phyloP scores from a whole-genome alignment of 2,797 vertebrate species.

The Tenualosa ilisha region DNA sequence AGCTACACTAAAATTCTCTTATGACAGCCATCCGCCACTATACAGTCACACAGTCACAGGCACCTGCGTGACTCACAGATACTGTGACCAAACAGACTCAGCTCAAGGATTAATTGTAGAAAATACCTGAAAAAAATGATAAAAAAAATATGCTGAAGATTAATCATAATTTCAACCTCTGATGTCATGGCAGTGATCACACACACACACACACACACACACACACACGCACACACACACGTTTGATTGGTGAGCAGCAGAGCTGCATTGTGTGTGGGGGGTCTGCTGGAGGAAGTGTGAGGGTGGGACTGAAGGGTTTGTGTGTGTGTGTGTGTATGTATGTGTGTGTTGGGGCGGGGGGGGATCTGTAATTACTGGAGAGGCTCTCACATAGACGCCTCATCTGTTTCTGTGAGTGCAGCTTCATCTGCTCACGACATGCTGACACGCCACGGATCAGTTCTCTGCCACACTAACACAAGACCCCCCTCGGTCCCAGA shows the following conservation, averaged over 20 bases:
- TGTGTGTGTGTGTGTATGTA: not conserved
- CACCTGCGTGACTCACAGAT: too few relatives aligned
- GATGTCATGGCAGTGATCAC: not conserved
- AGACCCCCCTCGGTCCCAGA: not conserved
- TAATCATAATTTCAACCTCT: too few relatives aligned
- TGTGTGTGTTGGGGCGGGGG: too few relatives aligned
- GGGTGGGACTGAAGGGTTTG: not conserved
- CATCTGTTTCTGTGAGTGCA: constrained; percentile 5
- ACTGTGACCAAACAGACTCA: too few relatives aligned
- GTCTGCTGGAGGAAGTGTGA: not conserved
- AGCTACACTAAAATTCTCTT: too few relatives aligned
- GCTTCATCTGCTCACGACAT: not conserved
- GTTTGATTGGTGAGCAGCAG: not conserved
- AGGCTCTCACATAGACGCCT: not conserved
- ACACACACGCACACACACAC: not conserved
- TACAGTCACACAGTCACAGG: too few relatives aligned
- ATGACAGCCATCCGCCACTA: too few relatives aligned
- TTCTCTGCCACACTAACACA: not conserved
- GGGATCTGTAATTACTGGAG: not conserved
- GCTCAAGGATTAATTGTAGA: too few relatives aligned
- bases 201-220: not conserved
- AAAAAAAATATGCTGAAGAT: too few relatives aligned
- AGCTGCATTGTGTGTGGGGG: not conserved
- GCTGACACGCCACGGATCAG: not conserved
- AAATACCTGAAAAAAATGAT: too few relatives aligned